These are phyloP conservation scores for Sinosuthora webbiana DNA, from an alignment of 2,113 vertebrate species.

Conservation along the genomic window DNA sequence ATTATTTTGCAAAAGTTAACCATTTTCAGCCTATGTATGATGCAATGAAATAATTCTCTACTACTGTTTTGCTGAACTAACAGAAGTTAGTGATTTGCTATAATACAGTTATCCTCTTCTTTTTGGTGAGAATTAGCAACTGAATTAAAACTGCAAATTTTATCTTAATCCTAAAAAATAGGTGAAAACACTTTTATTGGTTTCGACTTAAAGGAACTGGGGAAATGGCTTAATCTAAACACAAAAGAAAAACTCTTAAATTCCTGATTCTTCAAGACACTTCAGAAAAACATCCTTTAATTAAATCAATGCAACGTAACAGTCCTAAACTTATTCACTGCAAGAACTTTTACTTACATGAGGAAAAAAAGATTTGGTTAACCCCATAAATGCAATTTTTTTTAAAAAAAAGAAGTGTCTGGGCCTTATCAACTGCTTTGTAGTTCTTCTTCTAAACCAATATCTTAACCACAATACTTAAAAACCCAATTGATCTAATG, in stretches of 20 bases:
- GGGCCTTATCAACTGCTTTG: not conserved
- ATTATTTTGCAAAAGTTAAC: not conserved
- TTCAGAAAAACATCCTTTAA: not conserved
- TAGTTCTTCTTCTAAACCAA: not conserved
- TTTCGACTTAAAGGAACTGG: not conserved
- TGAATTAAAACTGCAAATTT: not conserved
- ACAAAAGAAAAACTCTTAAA: not conserved
- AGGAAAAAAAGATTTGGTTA: not conserved
- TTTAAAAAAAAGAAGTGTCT: accelerated
- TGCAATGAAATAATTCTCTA: not conserved
- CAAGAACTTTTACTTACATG: not conserved
- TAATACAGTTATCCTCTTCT: not conserved
- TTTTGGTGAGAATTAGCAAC: not conserved
- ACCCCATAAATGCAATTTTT: not conserved
- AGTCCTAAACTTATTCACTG: not conserved
- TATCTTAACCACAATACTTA: not conserved
- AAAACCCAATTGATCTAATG: not conserved
- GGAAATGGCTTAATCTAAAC: not conserved
- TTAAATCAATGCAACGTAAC: not conserved
- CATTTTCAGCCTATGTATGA: not conserved
- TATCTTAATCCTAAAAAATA: not conserved
- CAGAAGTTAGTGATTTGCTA: not conserved
- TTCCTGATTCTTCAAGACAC: not conserved
- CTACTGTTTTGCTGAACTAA: not conserved
- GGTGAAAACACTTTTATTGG: not conserved